Evolutionary conservation across 2,113 vertebrate species (phyloP), one percentile per base, ranked within the genome.

Genomic region (Macroglossus sobrinus): DNA sequence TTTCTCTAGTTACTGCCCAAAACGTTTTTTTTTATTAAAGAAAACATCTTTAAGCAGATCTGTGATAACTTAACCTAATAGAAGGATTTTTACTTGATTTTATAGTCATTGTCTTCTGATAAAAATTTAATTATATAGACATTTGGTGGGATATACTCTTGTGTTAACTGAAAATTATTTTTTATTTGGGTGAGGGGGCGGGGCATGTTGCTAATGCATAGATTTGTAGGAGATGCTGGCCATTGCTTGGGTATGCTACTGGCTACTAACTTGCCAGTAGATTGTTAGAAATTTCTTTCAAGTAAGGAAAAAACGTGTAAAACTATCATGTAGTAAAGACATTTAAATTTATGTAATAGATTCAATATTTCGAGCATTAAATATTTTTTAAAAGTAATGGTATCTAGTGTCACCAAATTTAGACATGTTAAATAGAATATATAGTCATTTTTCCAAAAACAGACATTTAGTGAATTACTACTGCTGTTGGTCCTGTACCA

Each of bases 351-450:
- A 55, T 75, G 14, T 93, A 45, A 33, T 64, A 8, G 15, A 84
- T 47, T 93, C 2, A 50, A 35, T 88, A 66, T 93, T 98, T 92
- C 93, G 75, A 97, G 45, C 33, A 26, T 96, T 84, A 19, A 26
- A 19, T 61, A 43, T 43, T 81, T 53, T 85, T 94, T 40, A 0
- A n/a, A 72, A 69, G 30, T 63, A 94, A 86, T 96, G 82, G 10
- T 94, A 59, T 97, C 76, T 98, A 4, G 7, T 91, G 35, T 93
- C 84, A 95, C 92, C 91, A 95, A 43, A 91, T 74, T 87, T 95
- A 80, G 50, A 28, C 92, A 50, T 76, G 43, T 75, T 97, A 84
- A 85, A 63, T 93, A 89, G 57, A 47, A 53, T 43, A 61, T 81
- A 33, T 10, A n/a, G 21, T 93, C 24, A 76, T 93, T 96, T 96